Conservation (phyloP, 2,797 vertebrate species). For the Cheirogaleus major region DNA sequence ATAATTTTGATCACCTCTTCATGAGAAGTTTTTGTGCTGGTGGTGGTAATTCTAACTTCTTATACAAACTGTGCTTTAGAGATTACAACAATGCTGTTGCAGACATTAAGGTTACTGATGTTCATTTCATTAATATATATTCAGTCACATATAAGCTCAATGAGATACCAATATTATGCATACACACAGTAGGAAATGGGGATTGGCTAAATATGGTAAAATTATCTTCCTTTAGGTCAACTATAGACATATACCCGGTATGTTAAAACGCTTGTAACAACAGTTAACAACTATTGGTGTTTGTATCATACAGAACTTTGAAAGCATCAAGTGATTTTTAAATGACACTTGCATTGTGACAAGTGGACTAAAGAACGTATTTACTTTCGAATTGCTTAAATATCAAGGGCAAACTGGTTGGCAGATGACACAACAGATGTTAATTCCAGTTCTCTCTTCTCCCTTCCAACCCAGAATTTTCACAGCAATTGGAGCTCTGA, state of each 20-base stretch:
- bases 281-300: constrained; percentile 14
- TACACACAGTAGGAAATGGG: neutral
- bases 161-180: neutral
- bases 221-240: neutral
- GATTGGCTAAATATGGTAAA: neutral
- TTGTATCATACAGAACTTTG: constrained; percentile 35
- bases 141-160: neutral
- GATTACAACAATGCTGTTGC: neutral
- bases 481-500: constrained; percentile 52
- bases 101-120: neutral
- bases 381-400: constrained; percentile 76
- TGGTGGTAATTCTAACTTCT: neutral
- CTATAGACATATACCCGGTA: neutral
- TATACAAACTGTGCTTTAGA: neutral
- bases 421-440: constrained; percentile 74
- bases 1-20: neutral
- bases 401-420: constrained; percentile 71
- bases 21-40: neutral
- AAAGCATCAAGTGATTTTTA: constrained; percentile 67
- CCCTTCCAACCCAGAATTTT: constrained; percentile 69
- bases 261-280: neutral
- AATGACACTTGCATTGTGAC: constrained; percentile 48
- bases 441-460: constrained; percentile 65
- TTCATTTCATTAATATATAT: neutral
- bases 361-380: constrained; percentile 69